Evolutionary conservation across 2,888 invertebrate species (phyloP), one percentile per base, ranked within the genome.

Genomic region (Molorchus minor): DNA sequence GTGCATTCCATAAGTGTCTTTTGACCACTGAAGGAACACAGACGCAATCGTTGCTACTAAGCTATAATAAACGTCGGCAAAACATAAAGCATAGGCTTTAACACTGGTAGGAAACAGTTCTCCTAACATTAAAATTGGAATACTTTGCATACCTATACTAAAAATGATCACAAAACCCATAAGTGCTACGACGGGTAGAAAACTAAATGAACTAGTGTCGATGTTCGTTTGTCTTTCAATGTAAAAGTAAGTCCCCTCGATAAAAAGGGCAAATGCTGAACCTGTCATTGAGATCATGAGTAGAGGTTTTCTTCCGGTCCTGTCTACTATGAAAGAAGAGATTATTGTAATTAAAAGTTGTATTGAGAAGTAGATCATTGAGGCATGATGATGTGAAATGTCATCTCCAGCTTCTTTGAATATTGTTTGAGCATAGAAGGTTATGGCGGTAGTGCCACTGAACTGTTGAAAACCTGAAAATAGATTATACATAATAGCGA

Each of bases 401-500:
- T 80, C 77, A 30, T 77, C 77, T 2, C 77, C 79, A 0, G 80
- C 75, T 30, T 81, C 80, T 12, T 79, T 69, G 20, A 83, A 78
- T n/a, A 84, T 79, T 0, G 81, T 80, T 63, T 87, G 86, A 0
- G 86, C 83, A 69, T 87, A 87, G 3, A 87, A 85, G 0, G 87
- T 83, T 2, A 88, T 84, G 0, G 87, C 87, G 25, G 86, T 86
- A 49, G 86, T 85, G 1, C 88, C 88, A 68, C 86, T 86, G 36
- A 88, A 71, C 56, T 77, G 76, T 56, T 85, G 85, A 35, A 16
- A 61, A 49, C 56, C 56, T 49, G 38, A 15, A 35, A 56, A n/a
- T n/a, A n/a, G 45, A 25, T 29, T 29, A 3, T 4, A 21, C 3
- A 45, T 25, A 10, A 25, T 45, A 20, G 80, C 19, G 87, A n/a